Evolutionary conservation across 2,888 invertebrate species (phyloP), one percentile per base, ranked within the genome.

Genomic region (Habrosyne pyritoides): DNA sequence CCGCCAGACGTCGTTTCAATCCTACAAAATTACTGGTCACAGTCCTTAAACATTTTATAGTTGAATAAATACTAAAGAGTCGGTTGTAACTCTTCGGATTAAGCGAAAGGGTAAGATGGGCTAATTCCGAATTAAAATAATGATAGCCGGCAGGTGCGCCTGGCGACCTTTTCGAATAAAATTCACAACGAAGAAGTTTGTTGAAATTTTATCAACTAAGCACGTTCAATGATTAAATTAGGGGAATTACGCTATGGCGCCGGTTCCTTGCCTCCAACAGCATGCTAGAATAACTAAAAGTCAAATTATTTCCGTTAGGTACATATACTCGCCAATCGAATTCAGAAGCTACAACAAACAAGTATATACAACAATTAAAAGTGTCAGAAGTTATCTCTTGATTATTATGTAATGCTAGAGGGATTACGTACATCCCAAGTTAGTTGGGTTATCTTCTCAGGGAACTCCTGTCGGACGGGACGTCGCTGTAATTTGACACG

Each of bases 1-100:
- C 42, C 30, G 50, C 46, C 36, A 42, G 42, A 57, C 22, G 52
- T 46, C 51, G 22, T 48, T 70, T 66, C 69, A 66, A 69, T 70
- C 66, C 67, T 47, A 54, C 61, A 61, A 75, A 73, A 71, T 65
- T 73, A 64, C 64, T 70, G 79, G 79, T 67, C 77, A 77, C 66
- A 42, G 42, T 42, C 61, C 66, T 69, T 68, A 67, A 74, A 69
- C 63, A 58, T 73, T 82, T 80, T 73, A 79, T 73, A 60, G 66
- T 56, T 59, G 67, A 64, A 64, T 69, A 62, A 72, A 74, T 66
- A 61, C 62, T 55, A 14, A 48, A 57, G 66, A 64, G 64, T 69
- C 66, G 14, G 48, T 14, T 26, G 24, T 24, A 22, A 67, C 62
- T 59, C 55, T 21, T 10, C 51, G 55, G 60, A 48, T 67, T 57